Evolutionary conservation across 2,113 vertebrate genomes (phyloP).

Genomic region (Loxodonta africana): DNA sequence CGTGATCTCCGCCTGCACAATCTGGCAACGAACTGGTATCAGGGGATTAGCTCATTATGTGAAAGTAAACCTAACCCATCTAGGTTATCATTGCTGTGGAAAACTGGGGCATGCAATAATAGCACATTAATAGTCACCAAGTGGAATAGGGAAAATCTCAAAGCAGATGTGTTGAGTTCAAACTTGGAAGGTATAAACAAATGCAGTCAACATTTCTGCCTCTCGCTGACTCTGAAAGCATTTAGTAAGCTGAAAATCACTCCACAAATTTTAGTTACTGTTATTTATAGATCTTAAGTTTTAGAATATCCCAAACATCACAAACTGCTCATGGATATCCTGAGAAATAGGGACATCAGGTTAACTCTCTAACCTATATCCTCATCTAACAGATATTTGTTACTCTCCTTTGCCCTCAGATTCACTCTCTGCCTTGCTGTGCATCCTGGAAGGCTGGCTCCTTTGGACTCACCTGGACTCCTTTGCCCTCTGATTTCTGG

Average conservation of each 20-base stretch:
- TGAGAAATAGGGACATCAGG: neutral
- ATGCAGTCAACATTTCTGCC: neutral
- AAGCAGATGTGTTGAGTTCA: neutral
- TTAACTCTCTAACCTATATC: neutral
- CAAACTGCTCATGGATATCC: neutral
- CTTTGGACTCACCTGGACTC: neutral
- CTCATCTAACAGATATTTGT: neutral
- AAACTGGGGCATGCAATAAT: neutral
- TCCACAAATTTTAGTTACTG: neutral
- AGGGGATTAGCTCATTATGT: neutral
- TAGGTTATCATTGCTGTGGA: neutral
- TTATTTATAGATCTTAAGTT: conserved; percentile 14
- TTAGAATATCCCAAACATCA: neutral
- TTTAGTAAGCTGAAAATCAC: neutral
- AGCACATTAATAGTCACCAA: neutral
- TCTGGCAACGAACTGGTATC: neutral
- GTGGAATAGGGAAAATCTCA: neutral
- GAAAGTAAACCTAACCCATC: neutral
- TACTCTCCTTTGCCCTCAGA: neutral
- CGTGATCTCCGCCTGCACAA: neutral
- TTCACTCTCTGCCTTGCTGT: neutral
- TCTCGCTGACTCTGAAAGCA: neutral
- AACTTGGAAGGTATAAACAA: conserved; percentile 1
- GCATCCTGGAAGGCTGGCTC: neutral
- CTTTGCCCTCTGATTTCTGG: neutral